Base-by-base conservation (phyloP, 2,888 invertebrate genomes). In the Andricus quercusramuli region DNA sequence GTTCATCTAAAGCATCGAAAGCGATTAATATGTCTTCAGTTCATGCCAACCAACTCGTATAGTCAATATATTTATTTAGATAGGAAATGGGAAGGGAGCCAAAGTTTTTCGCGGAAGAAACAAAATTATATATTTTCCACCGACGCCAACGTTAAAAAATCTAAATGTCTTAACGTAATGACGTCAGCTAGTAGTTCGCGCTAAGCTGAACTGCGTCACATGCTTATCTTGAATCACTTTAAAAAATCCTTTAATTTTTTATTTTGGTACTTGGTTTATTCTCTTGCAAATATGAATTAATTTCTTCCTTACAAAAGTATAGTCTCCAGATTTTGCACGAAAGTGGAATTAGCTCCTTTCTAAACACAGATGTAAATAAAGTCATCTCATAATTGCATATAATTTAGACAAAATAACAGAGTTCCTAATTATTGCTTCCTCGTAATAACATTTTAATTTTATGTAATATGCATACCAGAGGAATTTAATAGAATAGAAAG, bases 121-220 rank as follows among this genome's bases (percentile, higher is more conserved):
- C 70, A 51, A 20, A 74, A 32, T 74, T n/a, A 74, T 74, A 56
- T 51, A n/a, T 51, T 74, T 74, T 74, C 70, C 29, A 51, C 51
- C 17, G 70, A 22, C n/a, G n/a, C 70, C 25, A 32, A 22, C n/a
- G 37, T 11, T 74, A 32, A 74, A 32, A 70, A 74, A 74, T 15
- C 29, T 47, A 70, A 22, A 41, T n/a, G 67, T 13, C 41, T 67
- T 67, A 41, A 41, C 67, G 41, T 67, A 37, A 44, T 67, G 67
- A 41, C 67, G 41, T 67, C 67, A 67, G n/a, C 8, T 37, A 37
- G 37, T 37, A 37, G 8, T 22, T 44, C 22, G 22, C 22, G 15
- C 67, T 22, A 67, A 64, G 13, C 22, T 67, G 22, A 67, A 11
- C n/a, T n/a, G 67, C 22, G 13, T 67, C n/a, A 41, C 5, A 37